phyloP scores from a whole-genome alignment of 2,113 vertebrate species.

The Microcebus ravelobensis region DNA sequence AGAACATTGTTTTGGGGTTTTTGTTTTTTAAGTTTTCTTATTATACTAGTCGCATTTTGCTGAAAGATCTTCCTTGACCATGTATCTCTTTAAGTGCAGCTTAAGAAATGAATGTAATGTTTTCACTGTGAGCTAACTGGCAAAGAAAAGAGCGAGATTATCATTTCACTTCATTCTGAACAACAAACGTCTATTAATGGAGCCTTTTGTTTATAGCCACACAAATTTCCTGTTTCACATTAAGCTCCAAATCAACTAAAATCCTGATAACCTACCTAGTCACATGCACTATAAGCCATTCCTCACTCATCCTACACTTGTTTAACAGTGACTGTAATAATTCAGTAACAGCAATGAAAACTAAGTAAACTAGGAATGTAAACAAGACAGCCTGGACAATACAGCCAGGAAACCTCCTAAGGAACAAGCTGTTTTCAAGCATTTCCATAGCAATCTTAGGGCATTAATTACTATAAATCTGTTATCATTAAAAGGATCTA shows the following conservation, averaged over 20 bases:
- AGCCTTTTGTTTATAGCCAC: neutral
- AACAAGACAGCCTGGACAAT: neutral
- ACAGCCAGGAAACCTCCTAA: neutral
- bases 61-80: neutral
- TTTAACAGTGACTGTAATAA: neutral
- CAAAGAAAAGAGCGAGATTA: neutral
- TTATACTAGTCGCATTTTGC: neutral
- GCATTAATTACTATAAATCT: neutral
- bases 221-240: constrained; percentile 11
- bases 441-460: neutral
- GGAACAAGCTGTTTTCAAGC: neutral
- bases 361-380: neutral
- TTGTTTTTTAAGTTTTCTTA: neutral
- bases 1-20: neutral
- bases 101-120: neutral
- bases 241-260: neutral
- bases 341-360: constrained; percentile 15
- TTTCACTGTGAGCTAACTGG: neutral
- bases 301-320: neutral
- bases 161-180: neutral
- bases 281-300: neutral
- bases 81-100: neutral
- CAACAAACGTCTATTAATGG: neutral
- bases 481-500: neutral
- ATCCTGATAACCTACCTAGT: neutral